These are phyloP conservation scores for Pseudomyrmex concolor DNA, from an alignment of 1,140 invertebrate species.

Conservation along the genomic window DNA sequence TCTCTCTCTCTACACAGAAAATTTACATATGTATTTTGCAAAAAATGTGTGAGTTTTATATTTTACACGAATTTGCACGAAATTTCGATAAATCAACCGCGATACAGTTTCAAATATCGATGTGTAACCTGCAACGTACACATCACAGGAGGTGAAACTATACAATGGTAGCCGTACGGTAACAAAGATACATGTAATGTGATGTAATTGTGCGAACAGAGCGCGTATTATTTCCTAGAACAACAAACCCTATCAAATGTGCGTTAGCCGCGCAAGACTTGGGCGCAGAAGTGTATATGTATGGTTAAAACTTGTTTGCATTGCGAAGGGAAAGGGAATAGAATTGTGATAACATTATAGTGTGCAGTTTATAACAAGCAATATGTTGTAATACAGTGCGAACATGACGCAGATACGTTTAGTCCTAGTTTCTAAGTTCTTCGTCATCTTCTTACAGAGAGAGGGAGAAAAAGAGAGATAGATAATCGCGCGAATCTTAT, in stretches of 20 bases:
- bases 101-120: no score
- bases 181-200: no score
- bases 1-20: no score
- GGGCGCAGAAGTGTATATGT: background rate
- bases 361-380: no score
- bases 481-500: background rate
- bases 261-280: background rate
- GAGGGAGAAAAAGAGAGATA: background rate
- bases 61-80: no score
- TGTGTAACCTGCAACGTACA: no score
- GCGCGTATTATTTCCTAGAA: no score
- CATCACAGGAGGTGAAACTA: no score
- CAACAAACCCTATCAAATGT: background rate
- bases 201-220: no score
- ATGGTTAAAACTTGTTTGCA: constrained; percentile 4
- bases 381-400: constrained; percentile 1
- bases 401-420: constrained; percentile 4
- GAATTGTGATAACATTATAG: constrained; percentile 15
- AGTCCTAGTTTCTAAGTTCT: constrained; percentile 4
- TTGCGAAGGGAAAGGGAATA: background rate
- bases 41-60: no score
- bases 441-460: constrained; percentile 11
- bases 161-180: no score
- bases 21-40: background rate
- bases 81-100: no score